Base-by-base conservation (phyloP, 2,888 invertebrate genomes). In the Drosophila algonquin region DNA sequence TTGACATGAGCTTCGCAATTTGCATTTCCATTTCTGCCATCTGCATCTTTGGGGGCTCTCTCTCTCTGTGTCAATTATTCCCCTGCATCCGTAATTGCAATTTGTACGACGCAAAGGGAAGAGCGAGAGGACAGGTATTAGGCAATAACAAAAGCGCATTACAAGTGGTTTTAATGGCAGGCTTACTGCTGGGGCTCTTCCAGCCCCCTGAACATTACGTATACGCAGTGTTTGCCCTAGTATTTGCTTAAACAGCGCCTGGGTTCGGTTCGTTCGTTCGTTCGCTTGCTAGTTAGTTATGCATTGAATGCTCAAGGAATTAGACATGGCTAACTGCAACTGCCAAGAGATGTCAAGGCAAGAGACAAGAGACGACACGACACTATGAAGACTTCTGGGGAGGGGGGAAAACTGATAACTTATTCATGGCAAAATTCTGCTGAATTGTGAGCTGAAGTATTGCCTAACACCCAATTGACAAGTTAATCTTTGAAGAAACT, bases 81-180 rank as follows among this genome's bases (percentile, higher is more conserved):
- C 40, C 40, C 51, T 51, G 50, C 63, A 65, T 65, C 64, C 56
- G 54, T 71, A 70, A 62, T 63, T 79, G 63, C 75, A 63, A 70
- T 71, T 79, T 60, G 62, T 69, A 35, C 65, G 50, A 32, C 32
- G 53, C 52, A 30, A 32, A 32, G 16, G 60, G 48, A 45, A 16
- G 14, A 40, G 8, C 7, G 44, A 35, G 27, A 21, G 40, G 40
- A 12, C 44, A 44, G 63, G 35, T 63, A 84, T 84, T 79, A 74
- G 56, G 72, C 71, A 54, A 80, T 65, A 64, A 68, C 70, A 87
- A 79, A 71, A 63, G 79, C 57, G 64, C 74, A 73, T 81, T 81
- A 61, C 64, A 47, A 60, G 63, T 46, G 56, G 68, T 64, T 67
- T 81, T 73, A 69, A 69, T 69, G 61, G 47, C 46, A 54, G 65